Evolutionary conservation across 1,140 invertebrate species (phyloP), one percentile per base, ranked within the genome.

Genomic region (Ostrea denselamellosa): DNA sequence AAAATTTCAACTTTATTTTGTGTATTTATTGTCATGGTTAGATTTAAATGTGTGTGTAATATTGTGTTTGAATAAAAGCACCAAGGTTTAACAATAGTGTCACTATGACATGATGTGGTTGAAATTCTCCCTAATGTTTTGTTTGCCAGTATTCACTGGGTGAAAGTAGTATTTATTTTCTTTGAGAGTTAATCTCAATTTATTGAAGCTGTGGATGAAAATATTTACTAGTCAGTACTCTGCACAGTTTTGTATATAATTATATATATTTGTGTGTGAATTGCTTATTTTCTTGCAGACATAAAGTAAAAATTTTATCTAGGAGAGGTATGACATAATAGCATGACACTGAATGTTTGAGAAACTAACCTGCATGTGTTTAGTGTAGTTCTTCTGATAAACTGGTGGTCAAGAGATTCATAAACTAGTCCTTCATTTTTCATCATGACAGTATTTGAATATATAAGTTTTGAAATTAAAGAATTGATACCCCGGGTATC

Each of bases 211-310:
- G 14, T 10, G 12, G 25, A 77, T 17, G 12, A 25, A 77, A 10
- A 77, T 28, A 77, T 77, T 34, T 12, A 77, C 34, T 44, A 44
- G 34, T 44, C 34, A 44, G 10, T 62, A 7, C 17, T 62, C 12
- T 62, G 68, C 10, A 25, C 22, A 77, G 8, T 77, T 34, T 77
- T 34, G 68, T 28, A 34, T 77, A 77, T 25, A 14, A 14, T 77
- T 34, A 25, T 28, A 34, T 77, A 77, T 25, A 14, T 44, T 34
- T 25, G 7, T 77, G 68, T 77, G 68, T 77, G 68, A 22, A 77
- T 28, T 77, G 28, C 14, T 28, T 77, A 77, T 77, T 77, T 77
- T 77, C 14, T 77, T 77, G 68, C 68, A 77, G 68, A 77, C 25
- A 28, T 77, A 77, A 77, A 77, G 28, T 77, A 77, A 77, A 34